Base-by-base conservation (phyloP, 2,113 vertebrate genomes). In the Odontophorus gujanensis region DNA sequence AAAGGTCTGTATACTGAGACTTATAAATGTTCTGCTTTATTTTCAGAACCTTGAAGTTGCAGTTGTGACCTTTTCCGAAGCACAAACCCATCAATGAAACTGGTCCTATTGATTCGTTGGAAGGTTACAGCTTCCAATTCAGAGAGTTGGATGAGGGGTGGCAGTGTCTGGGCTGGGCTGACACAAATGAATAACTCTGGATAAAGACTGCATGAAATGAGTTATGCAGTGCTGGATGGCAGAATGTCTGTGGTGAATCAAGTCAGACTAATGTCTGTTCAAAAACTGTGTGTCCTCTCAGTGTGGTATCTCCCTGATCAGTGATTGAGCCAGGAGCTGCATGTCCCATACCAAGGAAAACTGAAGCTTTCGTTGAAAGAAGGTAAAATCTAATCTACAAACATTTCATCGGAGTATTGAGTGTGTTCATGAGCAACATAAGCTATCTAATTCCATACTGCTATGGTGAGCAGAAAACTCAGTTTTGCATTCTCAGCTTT, bases 231-330 rank as follows among this genome's bases (percentile, higher is more conserved):
- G 24, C 68, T 38, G 59, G 50, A 69, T 74, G 21, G 59, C n/a
- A 77, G 38, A 66, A 80, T 1, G 1, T 80, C 18, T n/a, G 9
- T 0, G 0, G 21, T 28, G 50, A 74, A 69, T 47, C 53, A 17
- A 71, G 55, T 63, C 81, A 55, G 65, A 66, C 19, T 67, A 3
- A 66, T 81, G 86, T 63, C 65, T 28, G 10, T 25, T 74, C 59
- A 62, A 59, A 77, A 93, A 59, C 28, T 40, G 0, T 21, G 11
- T 51, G 8, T 48, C 45, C 21, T 89, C 28, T 51, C 34, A 47
- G 11, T 14, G 5, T 1, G 0, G 42, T 45, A 22, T 78, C 43
- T 75, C n/a, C 30, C 5, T 34, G 61, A 51, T 34, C 32, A 84
- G 66, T 25, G 63, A 1, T 6, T 68, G 47, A 87, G 36, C 40